These are phyloP conservation scores for Dissostichus mawsoni DNA, from an alignment of 2,113 vertebrate genomes.

Conservation along the genomic window DNA sequence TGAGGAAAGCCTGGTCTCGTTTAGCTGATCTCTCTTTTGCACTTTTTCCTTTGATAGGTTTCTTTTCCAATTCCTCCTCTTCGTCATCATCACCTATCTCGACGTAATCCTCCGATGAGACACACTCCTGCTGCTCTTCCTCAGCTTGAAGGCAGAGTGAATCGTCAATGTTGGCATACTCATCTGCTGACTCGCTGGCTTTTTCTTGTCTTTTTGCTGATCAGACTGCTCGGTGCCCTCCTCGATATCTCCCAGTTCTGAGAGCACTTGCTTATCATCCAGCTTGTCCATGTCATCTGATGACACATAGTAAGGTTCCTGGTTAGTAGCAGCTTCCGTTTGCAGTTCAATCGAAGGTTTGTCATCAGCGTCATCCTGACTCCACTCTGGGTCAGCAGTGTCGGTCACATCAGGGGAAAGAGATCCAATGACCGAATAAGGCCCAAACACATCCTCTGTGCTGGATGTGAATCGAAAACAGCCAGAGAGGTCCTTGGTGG, in stretches of 20 bases:
- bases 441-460: constrained; percentile 82
- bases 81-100: constrained; percentile 86
- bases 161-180: constrained; percentile 84
- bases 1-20: constrained; percentile 67
- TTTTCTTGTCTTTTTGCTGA: constrained; percentile 56
- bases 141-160: constrained; percentile 73
- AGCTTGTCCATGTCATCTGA: constrained; percentile 78
- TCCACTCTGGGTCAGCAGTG: constrained; percentile 79
- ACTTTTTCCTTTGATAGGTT: constrained; percentile 75
- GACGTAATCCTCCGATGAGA: constrained; percentile 86
- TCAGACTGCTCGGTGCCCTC: constrained; percentile 26
- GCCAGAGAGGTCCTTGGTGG: constrained; percentile 81
- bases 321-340: constrained; percentile 55
- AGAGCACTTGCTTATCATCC: constrained; percentile 70
- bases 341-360: constrained; percentile 55
- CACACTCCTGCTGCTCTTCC: constrained; percentile 74
- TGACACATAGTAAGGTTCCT: constrained; percentile 82
- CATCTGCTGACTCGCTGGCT: constrained; percentile 77
- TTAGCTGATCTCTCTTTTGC: constrained; percentile 78
- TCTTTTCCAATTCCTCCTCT: constrained; percentile 79
- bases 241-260: constrained; percentile 45
- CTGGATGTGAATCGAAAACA: constrained; percentile 82
- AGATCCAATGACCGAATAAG: constrained; percentile 83
- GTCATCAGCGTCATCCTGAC: constrained; percentile 66
- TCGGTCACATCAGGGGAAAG: constrained; percentile 64